phyloP scores from a whole-genome alignment of 2,888 invertebrate species.

The Drosophila barbarae region DNA sequence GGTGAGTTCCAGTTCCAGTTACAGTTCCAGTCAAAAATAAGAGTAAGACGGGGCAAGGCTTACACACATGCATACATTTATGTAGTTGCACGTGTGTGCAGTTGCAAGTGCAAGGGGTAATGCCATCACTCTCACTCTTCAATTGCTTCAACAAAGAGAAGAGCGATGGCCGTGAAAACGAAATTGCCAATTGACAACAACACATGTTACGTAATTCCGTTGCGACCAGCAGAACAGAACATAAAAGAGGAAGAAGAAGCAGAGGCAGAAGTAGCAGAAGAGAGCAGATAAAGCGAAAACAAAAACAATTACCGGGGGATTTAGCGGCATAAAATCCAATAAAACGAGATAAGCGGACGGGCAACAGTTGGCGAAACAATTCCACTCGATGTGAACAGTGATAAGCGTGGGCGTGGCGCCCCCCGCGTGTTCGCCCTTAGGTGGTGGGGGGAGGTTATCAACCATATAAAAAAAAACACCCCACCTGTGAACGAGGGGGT shows the following conservation, averaged over 20 bases:
- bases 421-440: slow-evolving; percentile 1
- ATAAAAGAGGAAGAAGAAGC: neutral
- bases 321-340: slow-evolving; percentile 31
- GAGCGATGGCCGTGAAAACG: slow-evolving; percentile 16
- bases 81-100: neutral
- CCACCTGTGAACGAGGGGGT: slow-evolving; percentile 3
- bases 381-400: slow-evolving; percentile 33
- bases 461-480: slow-evolving; percentile 13
- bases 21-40: slow-evolving; percentile 38
- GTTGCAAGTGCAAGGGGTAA: neutral
- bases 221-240: neutral
- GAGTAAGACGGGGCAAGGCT: neutral
- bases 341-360: slow-evolving; percentile 22
- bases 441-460: slow-evolving; percentile 5
- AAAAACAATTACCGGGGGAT: slow-evolving; percentile 15
- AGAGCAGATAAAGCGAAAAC: slow-evolving; percentile 24
- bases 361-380: slow-evolving; percentile 17
- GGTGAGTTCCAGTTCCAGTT: slow-evolving; percentile 61
- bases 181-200: slow-evolving; percentile 33
- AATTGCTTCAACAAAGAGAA: neutral
- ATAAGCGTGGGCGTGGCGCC: slow-evolving; percentile 60
- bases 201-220: slow-evolving; percentile 43
- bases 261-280: neutral
- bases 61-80: too few relatives aligned
- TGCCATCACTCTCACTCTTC: slow-evolving; percentile 11